These are phyloP conservation scores for Nomada ruficornis DNA, from an alignment of 2,888 invertebrate species.

Conservation along the genomic window DNA sequence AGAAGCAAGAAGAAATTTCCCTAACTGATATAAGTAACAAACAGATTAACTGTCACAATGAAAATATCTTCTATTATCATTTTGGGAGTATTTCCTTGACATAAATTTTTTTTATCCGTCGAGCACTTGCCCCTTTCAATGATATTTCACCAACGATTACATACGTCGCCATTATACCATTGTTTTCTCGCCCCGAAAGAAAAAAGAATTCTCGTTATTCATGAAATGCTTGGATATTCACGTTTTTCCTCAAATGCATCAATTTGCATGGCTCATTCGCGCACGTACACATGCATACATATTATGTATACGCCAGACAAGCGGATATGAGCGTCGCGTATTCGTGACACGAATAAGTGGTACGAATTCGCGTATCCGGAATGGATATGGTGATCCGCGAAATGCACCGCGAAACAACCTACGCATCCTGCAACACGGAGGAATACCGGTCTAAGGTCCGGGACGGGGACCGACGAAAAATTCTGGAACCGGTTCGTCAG, in stretches of 20 bases:
- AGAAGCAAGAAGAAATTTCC: too few species aligned
- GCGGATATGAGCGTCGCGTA: slow-evolving; percentile 33
- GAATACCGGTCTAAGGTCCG: slow-evolving; percentile 73
- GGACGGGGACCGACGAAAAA: slow-evolving; percentile 71
- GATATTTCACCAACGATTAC: not conserved
- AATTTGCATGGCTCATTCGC: slow-evolving; percentile 27
- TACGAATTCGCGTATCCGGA: slow-evolving; percentile 54
- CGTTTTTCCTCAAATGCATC: not conserved
- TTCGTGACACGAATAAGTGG: slow-evolving; percentile 44
- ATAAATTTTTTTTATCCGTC: too few species aligned
- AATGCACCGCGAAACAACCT: slow-evolving; percentile 59
- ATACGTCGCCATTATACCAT: too few species aligned
- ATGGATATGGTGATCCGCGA: slow-evolving; percentile 47
- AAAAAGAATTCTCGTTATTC: not conserved
- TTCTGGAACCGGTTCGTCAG: slow-evolving; percentile 70
- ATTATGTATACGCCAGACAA: not conserved
- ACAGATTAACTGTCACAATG: too few species aligned
- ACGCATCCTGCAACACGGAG: slow-evolving; percentile 61
- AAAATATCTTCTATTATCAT: too few species aligned
- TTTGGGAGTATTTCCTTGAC: too few species aligned
- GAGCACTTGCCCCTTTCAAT: too few species aligned
- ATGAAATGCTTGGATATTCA: not conserved
- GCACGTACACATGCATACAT: too few species aligned
- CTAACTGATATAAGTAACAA: too few species aligned
- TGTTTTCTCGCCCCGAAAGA: not conserved